phyloP scores from a whole-genome alignment of 2,113 vertebrate genomes.

The Sus scrofa region DNA sequence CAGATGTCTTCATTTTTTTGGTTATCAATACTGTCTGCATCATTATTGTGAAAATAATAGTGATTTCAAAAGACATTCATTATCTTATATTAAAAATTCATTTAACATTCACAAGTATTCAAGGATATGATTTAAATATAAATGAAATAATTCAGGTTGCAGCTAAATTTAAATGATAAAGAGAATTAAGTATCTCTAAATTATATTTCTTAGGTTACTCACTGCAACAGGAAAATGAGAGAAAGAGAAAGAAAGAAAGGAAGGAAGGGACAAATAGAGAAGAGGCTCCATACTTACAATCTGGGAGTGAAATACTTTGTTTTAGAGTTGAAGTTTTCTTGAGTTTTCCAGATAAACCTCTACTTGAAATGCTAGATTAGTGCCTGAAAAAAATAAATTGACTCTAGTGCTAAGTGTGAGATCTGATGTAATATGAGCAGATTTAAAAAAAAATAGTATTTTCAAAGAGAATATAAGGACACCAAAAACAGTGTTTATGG shows the following conservation, averaged over 20 bases:
- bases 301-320: not conserved
- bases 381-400: not conserved
- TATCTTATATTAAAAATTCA: not conserved
- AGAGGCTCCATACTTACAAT: not conserved
- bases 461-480: not conserved
- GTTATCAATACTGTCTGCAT: not conserved
- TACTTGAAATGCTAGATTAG: not conserved
- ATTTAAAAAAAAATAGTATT: not conserved
- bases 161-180: not conserved
- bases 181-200: not conserved
- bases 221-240: not conserved
- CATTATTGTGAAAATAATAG: not conserved
- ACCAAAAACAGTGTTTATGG: not conserved
- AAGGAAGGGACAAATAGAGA: not conserved
- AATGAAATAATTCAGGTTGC: not conserved
- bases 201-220: not conserved
- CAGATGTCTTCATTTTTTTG: slow-evolving; percentile 59
- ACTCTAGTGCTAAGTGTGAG: not conserved
- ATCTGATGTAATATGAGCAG: not conserved
- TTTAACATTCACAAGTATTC: not conserved
- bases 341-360: not conserved
- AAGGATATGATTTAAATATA: not conserved
- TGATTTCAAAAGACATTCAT: not conserved
- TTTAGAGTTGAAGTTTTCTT: not conserved
- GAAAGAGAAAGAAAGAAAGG: not conserved